These are phyloP conservation scores for Aphidoletes aphidimyza DNA, from an alignment of 2,888 invertebrate species.

Conservation along the genomic window DNA sequence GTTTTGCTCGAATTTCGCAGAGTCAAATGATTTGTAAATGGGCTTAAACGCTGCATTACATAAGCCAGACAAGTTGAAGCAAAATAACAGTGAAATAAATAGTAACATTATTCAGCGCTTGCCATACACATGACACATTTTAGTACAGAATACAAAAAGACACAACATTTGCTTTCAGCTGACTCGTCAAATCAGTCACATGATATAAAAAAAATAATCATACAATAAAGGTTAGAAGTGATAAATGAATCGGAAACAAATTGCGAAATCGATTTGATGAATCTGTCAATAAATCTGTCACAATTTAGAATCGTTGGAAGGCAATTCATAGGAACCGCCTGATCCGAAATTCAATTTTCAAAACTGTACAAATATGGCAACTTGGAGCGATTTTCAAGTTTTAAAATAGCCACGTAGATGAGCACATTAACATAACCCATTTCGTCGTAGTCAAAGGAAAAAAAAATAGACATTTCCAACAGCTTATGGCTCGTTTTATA, in stretches of 20 bases:
- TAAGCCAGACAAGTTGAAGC: neutral
- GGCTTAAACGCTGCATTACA: neutral
- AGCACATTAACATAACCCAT: neutral
- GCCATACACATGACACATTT: neutral
- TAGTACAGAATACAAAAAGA: neutral
- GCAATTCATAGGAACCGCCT: no score
- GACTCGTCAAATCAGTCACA: slow-evolving; percentile 5
- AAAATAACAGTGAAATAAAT: no score
- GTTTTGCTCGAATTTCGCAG: neutral
- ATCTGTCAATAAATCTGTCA: no score
- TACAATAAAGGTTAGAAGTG: neutral
- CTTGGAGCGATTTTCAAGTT: neutral
- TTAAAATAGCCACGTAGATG: neutral
- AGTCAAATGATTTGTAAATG: neutral
- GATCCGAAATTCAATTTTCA: neutral
- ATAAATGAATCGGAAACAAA: neutral
- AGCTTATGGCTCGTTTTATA: neutral
- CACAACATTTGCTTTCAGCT: no score
- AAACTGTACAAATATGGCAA: neutral
- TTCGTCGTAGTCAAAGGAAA: neutral
- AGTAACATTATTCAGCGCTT: neutral
- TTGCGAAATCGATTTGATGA: neutral
- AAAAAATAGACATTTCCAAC: neutral
- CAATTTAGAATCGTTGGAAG: neutral
- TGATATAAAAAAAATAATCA: neutral